Evolutionary conservation across 1,140 invertebrate genomes (phyloP).

Genomic region (Atta texana): DNA sequence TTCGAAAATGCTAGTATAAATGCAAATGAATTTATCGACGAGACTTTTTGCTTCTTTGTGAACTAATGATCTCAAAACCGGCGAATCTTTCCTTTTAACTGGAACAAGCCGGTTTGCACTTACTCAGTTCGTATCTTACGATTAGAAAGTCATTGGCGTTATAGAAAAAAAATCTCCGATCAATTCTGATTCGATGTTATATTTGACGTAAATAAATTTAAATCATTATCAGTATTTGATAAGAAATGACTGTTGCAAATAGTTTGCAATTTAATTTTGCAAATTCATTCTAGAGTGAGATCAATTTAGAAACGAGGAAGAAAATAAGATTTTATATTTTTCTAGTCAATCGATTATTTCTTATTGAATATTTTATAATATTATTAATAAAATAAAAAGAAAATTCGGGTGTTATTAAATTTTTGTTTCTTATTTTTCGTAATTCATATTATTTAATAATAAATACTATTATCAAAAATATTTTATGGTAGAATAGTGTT

Average conservation of each 20-base stretch:
- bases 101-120: conserved; percentile 34
- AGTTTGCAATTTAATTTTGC: background rate
- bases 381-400: background rate
- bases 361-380: background rate
- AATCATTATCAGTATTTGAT: background rate
- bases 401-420: too few species aligned
- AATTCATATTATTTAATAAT: background rate
- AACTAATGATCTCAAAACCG: conserved; percentile 33
- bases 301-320: background rate
- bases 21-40: conserved; percentile 40
- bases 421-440: background rate
- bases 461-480: background rate
- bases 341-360: background rate
- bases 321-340: background rate
- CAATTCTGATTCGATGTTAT: background rate
- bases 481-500: background rate
- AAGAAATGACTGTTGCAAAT: background rate
- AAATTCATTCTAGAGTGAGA: background rate
- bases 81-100: conserved; percentile 43
- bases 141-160: conserved; percentile 28
- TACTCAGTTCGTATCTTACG: background rate
- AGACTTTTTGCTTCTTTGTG: conserved; percentile 40
- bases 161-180: background rate
- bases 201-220: background rate
- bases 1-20: conserved; percentile 40